Evolutionary conservation across 2,113 vertebrate genomes (phyloP).

Genomic region (Glaucidium brasilianum): DNA sequence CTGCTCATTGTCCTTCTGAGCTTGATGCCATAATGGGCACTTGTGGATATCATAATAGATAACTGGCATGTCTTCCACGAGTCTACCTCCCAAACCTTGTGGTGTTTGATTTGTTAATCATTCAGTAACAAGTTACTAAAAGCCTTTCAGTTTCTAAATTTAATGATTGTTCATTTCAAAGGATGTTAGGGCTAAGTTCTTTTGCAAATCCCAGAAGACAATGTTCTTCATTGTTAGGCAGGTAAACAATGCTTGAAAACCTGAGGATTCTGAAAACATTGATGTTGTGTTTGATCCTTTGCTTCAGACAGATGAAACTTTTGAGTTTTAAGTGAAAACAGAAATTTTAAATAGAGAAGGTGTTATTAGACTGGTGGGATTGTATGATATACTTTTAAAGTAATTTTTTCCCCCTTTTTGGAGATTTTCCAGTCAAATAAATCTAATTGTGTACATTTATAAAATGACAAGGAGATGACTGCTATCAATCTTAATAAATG

Average conservation of each 20-base stretch:
- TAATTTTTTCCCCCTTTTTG: neutral
- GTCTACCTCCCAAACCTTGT: neutral
- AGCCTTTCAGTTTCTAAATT: neutral
- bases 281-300: neutral
- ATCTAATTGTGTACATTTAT: neutral
- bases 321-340: neutral
- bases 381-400: neutral
- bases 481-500: slow-evolving; percentile 17
- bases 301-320: neutral
- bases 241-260: neutral
- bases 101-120: neutral
- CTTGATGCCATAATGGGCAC: neutral
- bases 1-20: neutral
- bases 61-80: neutral
- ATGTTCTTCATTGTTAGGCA: neutral
- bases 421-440: neutral
- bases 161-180: neutral
- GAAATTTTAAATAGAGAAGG: neutral
- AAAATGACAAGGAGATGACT: neutral
- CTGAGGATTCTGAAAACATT: neutral
- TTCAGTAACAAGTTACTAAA: neutral
- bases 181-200: neutral
- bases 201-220: neutral
- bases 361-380: neutral
- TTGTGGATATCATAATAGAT: neutral